Conservation (phyloP, 2,113 vertebrate genomes). For the Tragelaphus buxtoni region DNA sequence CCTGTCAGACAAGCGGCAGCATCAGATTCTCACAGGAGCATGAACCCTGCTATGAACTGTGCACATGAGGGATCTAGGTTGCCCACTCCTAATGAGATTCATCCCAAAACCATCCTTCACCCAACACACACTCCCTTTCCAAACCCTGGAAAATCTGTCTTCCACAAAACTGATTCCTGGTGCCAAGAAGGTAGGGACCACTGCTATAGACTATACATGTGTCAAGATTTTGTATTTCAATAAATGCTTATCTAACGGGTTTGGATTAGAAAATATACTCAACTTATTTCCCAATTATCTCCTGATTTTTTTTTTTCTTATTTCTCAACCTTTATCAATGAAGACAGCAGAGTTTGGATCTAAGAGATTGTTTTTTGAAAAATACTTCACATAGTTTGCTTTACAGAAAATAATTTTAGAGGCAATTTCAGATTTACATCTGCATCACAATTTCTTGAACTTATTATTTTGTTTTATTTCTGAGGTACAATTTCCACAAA, state of each 20-base stretch:
- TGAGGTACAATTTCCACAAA: background rate
- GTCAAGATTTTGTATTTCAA: background rate
- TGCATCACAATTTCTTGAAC: background rate
- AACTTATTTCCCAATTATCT: slow-evolving; percentile 48
- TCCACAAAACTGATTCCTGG: background rate
- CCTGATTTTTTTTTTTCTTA: slow-evolving; percentile 15
- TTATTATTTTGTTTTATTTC: background rate
- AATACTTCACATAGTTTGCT: background rate
- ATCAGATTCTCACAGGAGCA: background rate
- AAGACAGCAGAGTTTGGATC: background rate
- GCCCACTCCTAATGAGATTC: background rate
- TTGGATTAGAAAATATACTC: slow-evolving; percentile 45
- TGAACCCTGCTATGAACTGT: background rate
- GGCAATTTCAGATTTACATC: background rate
- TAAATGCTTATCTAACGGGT: slow-evolving; percentile 36
- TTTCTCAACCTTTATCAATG: background rate
- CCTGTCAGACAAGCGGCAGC: background rate
- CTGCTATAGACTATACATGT: background rate
- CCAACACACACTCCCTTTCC: background rate
- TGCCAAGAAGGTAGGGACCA: background rate
- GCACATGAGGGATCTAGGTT: background rate
- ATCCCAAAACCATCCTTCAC: background rate
- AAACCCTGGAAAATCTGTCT: background rate
- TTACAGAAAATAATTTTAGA: background rate
- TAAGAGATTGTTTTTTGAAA: background rate